These are phyloP conservation scores for Ochotona princeps DNA, from an alignment of 2,113 vertebrate species.

Conservation along the genomic window DNA sequence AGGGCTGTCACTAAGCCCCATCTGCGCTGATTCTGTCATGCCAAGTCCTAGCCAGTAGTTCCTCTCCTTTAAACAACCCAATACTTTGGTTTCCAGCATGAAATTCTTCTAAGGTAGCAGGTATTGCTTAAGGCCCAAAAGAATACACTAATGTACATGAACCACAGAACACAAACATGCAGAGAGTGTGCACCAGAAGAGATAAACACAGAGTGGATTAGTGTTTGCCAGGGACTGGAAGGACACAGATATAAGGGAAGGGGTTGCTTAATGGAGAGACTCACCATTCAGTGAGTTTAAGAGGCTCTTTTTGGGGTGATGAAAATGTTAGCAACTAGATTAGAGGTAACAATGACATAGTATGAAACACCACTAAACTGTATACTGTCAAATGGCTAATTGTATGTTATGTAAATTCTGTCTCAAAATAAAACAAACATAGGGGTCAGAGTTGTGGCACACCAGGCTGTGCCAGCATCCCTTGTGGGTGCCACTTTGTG, in stretches of 20 bases:
- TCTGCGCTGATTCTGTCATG: background rate
- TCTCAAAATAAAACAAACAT: constrained; percentile 30
- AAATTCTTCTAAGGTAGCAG: constrained; percentile 34
- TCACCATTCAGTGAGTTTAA: background rate
- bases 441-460: no score
- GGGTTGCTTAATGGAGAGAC: background rate
- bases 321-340: background rate
- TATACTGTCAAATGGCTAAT: background rate
- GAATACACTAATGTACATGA: background rate
- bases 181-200: background rate
- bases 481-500: no score
- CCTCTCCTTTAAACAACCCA: background rate
- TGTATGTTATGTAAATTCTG: constrained; percentile 40
- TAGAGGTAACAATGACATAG: background rate
- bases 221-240: background rate
- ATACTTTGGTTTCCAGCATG: background rate
- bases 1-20: background rate
- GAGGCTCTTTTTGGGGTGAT: background rate
- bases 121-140: background rate
- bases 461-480: no score
- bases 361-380: background rate
- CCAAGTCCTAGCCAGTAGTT: background rate
- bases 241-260: background rate
- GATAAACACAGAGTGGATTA: background rate
- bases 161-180: background rate